Evolutionary conservation across 2,797 vertebrate species (phyloP), one percentile per base, ranked within the genome.

Genomic region (Craterocephalus amniculus): DNA sequence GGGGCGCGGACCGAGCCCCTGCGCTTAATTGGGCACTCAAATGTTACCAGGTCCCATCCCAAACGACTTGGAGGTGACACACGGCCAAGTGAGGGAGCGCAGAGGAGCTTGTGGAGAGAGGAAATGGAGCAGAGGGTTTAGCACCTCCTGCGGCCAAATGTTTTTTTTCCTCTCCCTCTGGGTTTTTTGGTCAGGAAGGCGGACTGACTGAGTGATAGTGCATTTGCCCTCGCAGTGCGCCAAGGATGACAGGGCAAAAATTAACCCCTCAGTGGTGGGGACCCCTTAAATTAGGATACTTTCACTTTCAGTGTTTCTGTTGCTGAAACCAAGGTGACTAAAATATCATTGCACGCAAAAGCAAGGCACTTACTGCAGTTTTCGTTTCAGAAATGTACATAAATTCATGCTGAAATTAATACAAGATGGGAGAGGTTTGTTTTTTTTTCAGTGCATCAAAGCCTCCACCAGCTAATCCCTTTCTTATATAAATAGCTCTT

Each of bases 401-500:
- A 34, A 32, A 52, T 36, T 45, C 14, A 16, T 55, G 59, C 56
- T 48, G 20, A n/a, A 48, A 72, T 60, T 22, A 43, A 22, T 72
- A 73, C 81, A 80, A 67, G 73, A 84, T 64, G 57, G 72, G 69
- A 83, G 79, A 77, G 88, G 87, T 84, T 84, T 79, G 29, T 31
- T 81, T 88, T 92, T 87, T 93, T 93, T 84, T 83, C 91, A 84
- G 87, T 92, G 92, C 93, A 93, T 94, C 94, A 94, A 94, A 94
- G 94, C 92, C 79, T 92, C 88, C 83, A 83, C 90, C 78, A 62
- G 90, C 92, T 95, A 95, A 95, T 95, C 94, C 93, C 89, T 94
- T 94, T 95, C 93, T 95, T 95, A 95, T 95, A 95, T 95, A 95
- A 95, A 95, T 95, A 95, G 95, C 94, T 92, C 90, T 91, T 93